Evolutionary conservation across 2,113 vertebrate genomes (phyloP).

Genomic region (Garra rufa): DNA sequence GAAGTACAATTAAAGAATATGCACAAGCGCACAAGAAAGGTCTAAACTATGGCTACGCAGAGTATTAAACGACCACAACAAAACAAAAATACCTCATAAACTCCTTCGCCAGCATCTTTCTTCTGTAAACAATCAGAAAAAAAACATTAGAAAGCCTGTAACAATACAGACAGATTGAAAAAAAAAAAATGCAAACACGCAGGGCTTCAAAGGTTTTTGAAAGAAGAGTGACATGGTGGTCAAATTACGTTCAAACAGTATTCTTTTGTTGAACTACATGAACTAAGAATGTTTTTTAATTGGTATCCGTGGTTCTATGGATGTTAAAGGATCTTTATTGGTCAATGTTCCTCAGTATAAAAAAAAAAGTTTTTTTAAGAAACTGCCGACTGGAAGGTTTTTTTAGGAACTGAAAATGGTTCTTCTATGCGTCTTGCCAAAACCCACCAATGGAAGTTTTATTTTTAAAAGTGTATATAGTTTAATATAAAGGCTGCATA

Average conservation of each 20-base stretch:
- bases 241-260: not conserved
- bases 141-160: not conserved
- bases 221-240: not conserved
- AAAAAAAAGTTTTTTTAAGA: no score
- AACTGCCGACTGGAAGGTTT: no score
- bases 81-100: conserved; percentile 33
- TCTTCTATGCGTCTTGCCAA: not conserved
- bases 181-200: not conserved
- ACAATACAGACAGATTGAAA: not conserved
- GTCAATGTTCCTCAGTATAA: no score
- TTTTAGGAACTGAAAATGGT: not conserved
- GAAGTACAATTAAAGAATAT: not conserved
- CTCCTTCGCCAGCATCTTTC: conserved; percentile 22
- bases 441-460: not conserved
- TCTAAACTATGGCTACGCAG: not conserved
- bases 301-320: not conserved
- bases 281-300: not conserved
- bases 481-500: not conserved
- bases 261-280: not conserved
- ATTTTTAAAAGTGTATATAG: not conserved
- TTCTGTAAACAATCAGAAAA: conserved; percentile 8
- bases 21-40: no score
- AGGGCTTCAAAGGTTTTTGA: not conserved
- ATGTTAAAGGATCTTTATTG: no score
- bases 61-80: not conserved